These are phyloP conservation scores for Hyphantria cunea DNA, from an alignment of 1,140 invertebrate species.

Conservation along the genomic window DNA sequence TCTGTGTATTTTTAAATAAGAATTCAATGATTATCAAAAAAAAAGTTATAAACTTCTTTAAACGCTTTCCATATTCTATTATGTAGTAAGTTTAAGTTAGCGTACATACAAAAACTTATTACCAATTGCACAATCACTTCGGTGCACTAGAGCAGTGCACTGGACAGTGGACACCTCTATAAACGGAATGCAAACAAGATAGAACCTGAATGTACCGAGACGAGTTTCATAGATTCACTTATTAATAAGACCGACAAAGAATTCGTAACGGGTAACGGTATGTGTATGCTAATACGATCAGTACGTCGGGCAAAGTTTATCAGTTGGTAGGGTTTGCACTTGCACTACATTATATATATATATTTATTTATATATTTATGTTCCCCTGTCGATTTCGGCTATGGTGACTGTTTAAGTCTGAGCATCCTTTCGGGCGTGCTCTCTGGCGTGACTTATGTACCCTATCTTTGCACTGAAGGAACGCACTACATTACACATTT, in stretches of 20 bases:
- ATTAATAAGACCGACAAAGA: conserved; percentile 77
- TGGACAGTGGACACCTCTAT: background rate
- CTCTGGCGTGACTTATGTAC: no score
- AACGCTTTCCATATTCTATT: no score
- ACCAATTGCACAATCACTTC: background rate
- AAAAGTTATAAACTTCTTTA: no score
- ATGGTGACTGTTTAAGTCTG: no score
- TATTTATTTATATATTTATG: no score
- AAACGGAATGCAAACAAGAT: conserved; percentile 9
- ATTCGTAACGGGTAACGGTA: conserved; percentile 76
- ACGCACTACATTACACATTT: no score
- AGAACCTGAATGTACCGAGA: conserved; percentile 47
- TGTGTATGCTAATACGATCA: conserved; percentile 72
- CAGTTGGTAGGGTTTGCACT: conserved; percentile 32
- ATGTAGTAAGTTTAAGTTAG: no score
- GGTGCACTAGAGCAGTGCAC: background rate
- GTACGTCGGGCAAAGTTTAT: conserved; percentile 65
- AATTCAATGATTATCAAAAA: no score
- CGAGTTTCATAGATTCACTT: conserved; percentile 66
- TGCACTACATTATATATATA: background rate
- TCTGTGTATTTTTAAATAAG: no score
- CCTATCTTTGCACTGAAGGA: no score
- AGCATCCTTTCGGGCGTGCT: no score
- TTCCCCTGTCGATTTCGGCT: no score
- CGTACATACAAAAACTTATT: background rate